These are phyloP conservation scores for Echinometra lucunter DNA, from an alignment of 53 echinoderm and acorn worm genomes.

Conservation along the genomic window DNA sequence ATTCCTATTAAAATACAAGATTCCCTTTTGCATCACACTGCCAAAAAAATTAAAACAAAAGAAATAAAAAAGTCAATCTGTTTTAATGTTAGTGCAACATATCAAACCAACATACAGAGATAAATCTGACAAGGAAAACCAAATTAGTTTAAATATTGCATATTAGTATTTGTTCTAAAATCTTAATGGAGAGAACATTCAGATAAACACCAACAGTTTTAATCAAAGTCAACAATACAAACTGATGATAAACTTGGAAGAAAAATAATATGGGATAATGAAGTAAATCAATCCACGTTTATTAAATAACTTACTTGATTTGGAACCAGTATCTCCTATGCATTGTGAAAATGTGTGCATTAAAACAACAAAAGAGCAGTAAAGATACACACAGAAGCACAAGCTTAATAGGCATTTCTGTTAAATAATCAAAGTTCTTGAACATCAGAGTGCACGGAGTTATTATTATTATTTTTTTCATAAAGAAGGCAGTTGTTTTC, in stretches of 20 bases:
- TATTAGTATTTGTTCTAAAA: neutral
- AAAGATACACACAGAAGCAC: neutral
- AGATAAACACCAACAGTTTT: neutral
- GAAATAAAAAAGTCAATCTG: too few relatives aligned
- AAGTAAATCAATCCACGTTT: neutral
- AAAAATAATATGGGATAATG: neutral
- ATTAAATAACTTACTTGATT: slow-evolving; percentile 53
- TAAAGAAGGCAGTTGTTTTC: neutral
- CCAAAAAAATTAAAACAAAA: too few relatives aligned
- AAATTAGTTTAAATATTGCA: neutral
- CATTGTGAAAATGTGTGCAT: neutral
- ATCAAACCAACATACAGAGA: neutral
- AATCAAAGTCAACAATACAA: neutral
- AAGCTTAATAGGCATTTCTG: too few relatives aligned
- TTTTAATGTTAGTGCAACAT: neutral
- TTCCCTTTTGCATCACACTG: too few relatives aligned
- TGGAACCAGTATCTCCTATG: slow-evolving; percentile 59
- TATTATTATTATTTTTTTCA: too few relatives aligned
- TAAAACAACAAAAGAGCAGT: neutral
- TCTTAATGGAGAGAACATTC: neutral
- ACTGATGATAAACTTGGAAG: neutral
- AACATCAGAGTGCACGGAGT: too few relatives aligned
- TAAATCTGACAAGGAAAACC: neutral
- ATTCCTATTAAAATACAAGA: too few relatives aligned
- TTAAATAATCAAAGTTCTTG: too few relatives aligned